A percentile compares a stretch with the other conserved stretches of the same genome.
Evolutionary conservation across 2,113 vertebrate genomes (phyloP).

Genomic region (Lutjanus erythropterus): DNA sequence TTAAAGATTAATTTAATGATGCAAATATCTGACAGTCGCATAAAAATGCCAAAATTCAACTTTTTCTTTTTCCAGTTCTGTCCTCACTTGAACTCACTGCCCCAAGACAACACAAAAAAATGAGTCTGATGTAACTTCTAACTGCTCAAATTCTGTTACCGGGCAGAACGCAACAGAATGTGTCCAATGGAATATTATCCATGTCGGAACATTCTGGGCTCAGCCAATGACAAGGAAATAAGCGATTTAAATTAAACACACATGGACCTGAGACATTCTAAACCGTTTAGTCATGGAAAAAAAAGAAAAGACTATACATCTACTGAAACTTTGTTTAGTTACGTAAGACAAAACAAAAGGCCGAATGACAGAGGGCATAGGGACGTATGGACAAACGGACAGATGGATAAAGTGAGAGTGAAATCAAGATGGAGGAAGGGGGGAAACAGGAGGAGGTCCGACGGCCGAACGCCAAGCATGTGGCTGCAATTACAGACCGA

Average conservation of each 20-base stretch:
- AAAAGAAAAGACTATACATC: background rate
- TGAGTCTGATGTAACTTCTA: conserved; percentile 30
- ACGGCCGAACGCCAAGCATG: conserved; percentile 32
- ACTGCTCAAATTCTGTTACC: conserved; percentile 15
- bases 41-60: background rate
- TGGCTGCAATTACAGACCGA: conserved; percentile 57
- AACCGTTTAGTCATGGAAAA: too few species aligned
- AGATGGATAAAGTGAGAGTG: conserved; percentile 35
- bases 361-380: background rate
- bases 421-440: conserved; percentile 52
- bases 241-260: conserved; percentile 13
- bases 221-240: conserved; percentile 28
- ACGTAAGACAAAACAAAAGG: background rate
- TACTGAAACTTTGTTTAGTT: background rate
- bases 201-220: background rate
- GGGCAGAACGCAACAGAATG: conserved; percentile 19
- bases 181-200: conserved; percentile 22
- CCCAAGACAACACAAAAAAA: background rate
- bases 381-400: background rate
- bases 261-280: background rate
- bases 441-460: conserved; percentile 37
- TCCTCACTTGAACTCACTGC: conserved; percentile 16
- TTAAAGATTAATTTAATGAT: background rate
- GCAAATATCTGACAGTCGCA: background rate
- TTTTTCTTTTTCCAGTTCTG: background rate